Evolutionary conservation across 1,140 invertebrate species (phyloP), one percentile per base, ranked within the genome.

Genomic region (Leptinotarsa defecta): DNA sequence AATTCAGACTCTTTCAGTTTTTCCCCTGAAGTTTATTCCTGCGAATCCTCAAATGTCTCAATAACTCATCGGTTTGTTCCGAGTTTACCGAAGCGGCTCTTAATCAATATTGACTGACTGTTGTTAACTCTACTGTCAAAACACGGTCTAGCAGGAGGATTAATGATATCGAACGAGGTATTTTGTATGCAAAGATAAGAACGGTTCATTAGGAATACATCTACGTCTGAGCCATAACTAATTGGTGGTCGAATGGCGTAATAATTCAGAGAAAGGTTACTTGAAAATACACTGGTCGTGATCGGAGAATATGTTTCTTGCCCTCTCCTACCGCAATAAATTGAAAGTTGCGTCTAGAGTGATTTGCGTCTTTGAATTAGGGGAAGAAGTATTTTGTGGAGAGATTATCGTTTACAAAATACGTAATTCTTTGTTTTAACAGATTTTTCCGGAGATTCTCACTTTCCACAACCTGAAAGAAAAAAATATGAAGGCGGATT

Each of bases 181-280:
- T 57, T 57, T 57, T 57, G 52, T 57, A 57, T 57, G 52, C 15
- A 57, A 17, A 57, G 52, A 57, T 57, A 57, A 57, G 52, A 57
- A 57, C 52, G 52, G 52, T 57, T 57, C 52, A 17, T 52, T 52
- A 52, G n/a, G 49, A 52, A 52, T 52, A n/a, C 49, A 52, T 57
- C 52, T 4, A n/a, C 6, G 52, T 57, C 52, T 57, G 15, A 57
- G 13, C 13, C 5, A 17, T 57, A 57, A 57, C 52, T 57, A 57
- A 57, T 57, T 57, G 52, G n/a, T 17, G n/a, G 52, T 57, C 13
- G 13, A 57, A 17, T n/a, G 52, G 13, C 13, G 52, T 57, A 57
- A 15, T 57, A 17, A 57, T 57, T 57, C 13, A n/a, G 52, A 57
- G n/a, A 57, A 15, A 57, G n/a, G 52, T 17, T 57, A 57, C 15